Evolutionary conservation across 2,888 invertebrate genomes (phyloP), one percentile per base, ranked within the genome.

Genomic region (Anthoptus insignis): DNA sequence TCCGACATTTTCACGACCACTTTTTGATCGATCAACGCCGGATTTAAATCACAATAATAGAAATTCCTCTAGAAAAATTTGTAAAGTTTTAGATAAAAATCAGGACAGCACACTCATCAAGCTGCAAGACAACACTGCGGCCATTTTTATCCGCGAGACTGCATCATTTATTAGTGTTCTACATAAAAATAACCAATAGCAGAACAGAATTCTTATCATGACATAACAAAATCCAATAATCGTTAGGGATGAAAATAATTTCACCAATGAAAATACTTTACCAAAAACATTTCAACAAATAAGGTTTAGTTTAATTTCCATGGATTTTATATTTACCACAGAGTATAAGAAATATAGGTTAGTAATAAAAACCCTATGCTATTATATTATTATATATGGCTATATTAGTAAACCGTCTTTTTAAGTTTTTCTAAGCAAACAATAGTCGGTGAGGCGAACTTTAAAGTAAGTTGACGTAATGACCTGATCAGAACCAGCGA

Each of bases 131-230:
- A 90, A 86, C 87, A 87, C 79, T 86, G 85, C 91, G 83, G 91
- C 92, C 92, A 92, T 92, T 91, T 92, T 92, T 88, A 82, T 91
- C 90, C 90, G 91, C 91, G 91, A 90, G 88, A 85, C 81, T 82
- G 75, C 69, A 77, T 72, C 71, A 27, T 9, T 14, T 11, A 24
- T 49, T n/a, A 9, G 27, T 27, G 13, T 27, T 32, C 14, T 47
- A 16, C 53, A 45, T 32, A 70, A 72, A 71, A 65, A 57, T 21
- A 64, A 66, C 87, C 87, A 88, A 89, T 85, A 58, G 74, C 49
- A 72, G 24, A 47, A 19, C 22, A 66, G 45, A 49, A 53, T 66
- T 67, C 57, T 56, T 73, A 74, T 72, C 73, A 73, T 65, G 24
- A 47, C 42, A 59, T 16, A 6, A 11, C 27, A 63, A 42, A 13